Conservation (phyloP, 2,888 invertebrate genomes). For the Heliconius hortense region DNA sequence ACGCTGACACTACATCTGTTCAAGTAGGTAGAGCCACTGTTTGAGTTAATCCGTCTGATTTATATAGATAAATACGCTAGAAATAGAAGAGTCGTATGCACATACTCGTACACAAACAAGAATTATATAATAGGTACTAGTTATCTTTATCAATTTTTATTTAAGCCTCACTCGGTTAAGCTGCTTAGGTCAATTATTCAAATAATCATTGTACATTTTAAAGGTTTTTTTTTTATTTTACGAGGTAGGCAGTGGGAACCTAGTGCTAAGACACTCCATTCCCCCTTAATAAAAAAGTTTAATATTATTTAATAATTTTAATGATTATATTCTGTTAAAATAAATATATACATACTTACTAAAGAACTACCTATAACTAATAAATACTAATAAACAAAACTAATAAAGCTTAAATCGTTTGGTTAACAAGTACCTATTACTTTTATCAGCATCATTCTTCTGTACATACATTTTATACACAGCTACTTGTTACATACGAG, state of each 20-base stretch:
- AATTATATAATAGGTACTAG: constrained; percentile 42
- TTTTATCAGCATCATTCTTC: constrained; percentile 39
- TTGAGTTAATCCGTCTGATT: not conserved
- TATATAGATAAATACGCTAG: constrained; percentile 8
- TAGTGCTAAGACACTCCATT: too few relatives aligned
- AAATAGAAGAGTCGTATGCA: not conserved
- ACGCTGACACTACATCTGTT: constrained; percentile 84
- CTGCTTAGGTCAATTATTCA: constrained; percentile 50
- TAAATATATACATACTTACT: not conserved
- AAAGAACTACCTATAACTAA: not conserved
- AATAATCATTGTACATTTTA: constrained; percentile 57
- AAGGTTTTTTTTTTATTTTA: too few relatives aligned
- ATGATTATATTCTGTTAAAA: not conserved
- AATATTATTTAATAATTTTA: not conserved
- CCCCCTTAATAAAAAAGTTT: too few relatives aligned
- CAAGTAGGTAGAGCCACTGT: constrained; percentile 63
- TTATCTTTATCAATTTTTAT: constrained; percentile 51
- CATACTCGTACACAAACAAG: constrained; percentile 32
- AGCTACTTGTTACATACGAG: not conserved
- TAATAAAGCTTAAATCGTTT: constrained; percentile 37
- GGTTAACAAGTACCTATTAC: constrained; percentile 43
- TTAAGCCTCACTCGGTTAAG: constrained; percentile 55
- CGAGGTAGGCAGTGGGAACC: too few relatives aligned
- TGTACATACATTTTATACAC: not conserved
- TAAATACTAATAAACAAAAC: constrained; percentile 5